Conservation (phyloP, 2,797 vertebrate species). For the Cygnus olor region DNA sequence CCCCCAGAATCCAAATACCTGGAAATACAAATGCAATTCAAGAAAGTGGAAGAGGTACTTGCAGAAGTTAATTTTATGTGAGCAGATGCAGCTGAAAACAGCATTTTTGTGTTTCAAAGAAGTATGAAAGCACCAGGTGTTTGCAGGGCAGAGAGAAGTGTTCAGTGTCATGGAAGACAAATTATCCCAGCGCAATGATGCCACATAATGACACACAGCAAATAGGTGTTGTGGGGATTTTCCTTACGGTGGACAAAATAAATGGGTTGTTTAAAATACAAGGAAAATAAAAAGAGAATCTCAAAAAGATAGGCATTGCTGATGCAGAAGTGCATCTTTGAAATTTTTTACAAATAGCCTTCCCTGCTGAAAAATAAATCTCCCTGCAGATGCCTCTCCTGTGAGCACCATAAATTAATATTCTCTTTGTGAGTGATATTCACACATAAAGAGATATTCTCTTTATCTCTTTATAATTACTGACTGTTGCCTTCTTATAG, state of each 20-base stretch:
- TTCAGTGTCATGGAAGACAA: neutral
- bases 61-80: neutral
- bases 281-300: neutral
- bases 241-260: neutral
- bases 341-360: neutral
- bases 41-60: neutral
- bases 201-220: neutral
- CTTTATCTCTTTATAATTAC: neutral
- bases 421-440: neutral
- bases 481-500: neutral
- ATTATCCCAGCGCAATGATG: neutral
- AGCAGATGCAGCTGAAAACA: neutral
- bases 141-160: neutral
- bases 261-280: neutral
- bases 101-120: neutral
- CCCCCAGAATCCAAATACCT: neutral
- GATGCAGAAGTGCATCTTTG: neutral
- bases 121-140: neutral
- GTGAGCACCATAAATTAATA: neutral
- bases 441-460: too few species aligned
- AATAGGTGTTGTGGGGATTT: neutral
- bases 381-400: neutral
- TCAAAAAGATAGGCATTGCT: neutral
- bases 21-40: neutral
- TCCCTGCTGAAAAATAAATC: neutral